Evolutionary conservation across 2,797 vertebrate genomes (phyloP).

Genomic region (Coregonus ussuriensis): DNA sequence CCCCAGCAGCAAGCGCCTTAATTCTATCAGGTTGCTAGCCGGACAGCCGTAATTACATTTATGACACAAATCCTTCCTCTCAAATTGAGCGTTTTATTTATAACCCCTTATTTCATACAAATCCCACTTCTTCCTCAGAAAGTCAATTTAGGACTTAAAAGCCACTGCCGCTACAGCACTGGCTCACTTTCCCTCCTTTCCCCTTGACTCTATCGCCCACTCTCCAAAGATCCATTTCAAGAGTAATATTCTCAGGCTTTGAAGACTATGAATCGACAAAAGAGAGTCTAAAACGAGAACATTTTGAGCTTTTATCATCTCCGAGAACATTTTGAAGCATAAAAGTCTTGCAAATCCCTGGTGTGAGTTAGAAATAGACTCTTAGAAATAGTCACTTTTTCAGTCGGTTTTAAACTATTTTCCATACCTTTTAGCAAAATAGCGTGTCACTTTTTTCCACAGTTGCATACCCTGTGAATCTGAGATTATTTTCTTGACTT

Average conservation of each 20-base stretch:
- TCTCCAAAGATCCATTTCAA: neutral
- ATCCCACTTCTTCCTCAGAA: slow-evolving; percentile 70
- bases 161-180: slow-evolving; percentile 42
- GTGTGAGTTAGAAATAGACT: neutral
- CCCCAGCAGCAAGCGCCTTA: slow-evolving; percentile 67
- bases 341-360: slow-evolving; percentile 37
- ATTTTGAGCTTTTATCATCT: neutral
- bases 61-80: slow-evolving; percentile 79
- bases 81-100: slow-evolving; percentile 79
- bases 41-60: slow-evolving; percentile 79
- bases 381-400: neutral
- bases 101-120: slow-evolving; percentile 73
- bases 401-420: neutral
- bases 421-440: neutral
- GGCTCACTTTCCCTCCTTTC: neutral
- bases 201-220: slow-evolving; percentile 20
- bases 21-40: slow-evolving; percentile 73
- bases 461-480: too few relatives aligned
- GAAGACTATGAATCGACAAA: slow-evolving; percentile 50
- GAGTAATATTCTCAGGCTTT: slow-evolving; percentile 41
- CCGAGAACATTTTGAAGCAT: slow-evolving; percentile 27
- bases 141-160: slow-evolving; percentile 77
- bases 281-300: neutral
- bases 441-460: neutral
- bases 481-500: too few relatives aligned